phyloP scores from a whole-genome alignment of 1,140 invertebrate species.

The Penaeus japonicus region DNA sequence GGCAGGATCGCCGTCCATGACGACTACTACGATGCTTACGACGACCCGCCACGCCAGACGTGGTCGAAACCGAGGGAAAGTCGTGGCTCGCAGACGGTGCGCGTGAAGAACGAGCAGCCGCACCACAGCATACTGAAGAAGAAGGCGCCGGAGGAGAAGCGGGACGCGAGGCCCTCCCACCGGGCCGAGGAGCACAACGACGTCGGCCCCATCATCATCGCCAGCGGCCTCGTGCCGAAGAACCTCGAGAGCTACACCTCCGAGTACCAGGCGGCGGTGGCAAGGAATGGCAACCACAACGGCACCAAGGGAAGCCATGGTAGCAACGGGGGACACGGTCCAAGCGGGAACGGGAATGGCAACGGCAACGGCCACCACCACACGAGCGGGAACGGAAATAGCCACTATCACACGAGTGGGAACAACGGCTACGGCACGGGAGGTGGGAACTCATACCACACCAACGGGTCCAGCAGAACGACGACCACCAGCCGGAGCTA shows the following conservation, averaged over 20 bases:
- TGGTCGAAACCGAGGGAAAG: conserved; percentile 2
- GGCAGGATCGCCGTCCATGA: conserved; percentile 13
- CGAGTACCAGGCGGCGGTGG: conserved; percentile 37
- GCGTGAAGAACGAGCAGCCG: conserved; percentile 37
- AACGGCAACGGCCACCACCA: background rate
- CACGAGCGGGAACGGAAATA: background rate
- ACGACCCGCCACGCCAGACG: background rate
- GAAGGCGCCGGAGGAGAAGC: background rate
- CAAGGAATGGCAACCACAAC: background rate
- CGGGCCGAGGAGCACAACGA: background rate
- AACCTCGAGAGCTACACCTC: conserved; percentile 37
- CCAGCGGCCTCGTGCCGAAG: conserved; percentile 38
- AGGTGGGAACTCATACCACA: background rate
- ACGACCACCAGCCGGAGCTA: conserved; percentile 6
- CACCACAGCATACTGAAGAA: conserved; percentile 44
- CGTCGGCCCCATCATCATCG: conserved; percentile 40
- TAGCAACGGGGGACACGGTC: background rate
- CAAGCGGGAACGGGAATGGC: background rate
- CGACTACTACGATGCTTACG: conserved; percentile 21
- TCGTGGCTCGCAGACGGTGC: conserved; percentile 36
- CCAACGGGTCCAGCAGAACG: background rate
- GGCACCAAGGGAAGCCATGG: background rate
- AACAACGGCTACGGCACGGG: background rate
- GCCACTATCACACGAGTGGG: background rate
- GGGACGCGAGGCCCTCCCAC: background rate